Conservation (phyloP, 2,113 vertebrate species). For the Aegithalos caudatus region DNA sequence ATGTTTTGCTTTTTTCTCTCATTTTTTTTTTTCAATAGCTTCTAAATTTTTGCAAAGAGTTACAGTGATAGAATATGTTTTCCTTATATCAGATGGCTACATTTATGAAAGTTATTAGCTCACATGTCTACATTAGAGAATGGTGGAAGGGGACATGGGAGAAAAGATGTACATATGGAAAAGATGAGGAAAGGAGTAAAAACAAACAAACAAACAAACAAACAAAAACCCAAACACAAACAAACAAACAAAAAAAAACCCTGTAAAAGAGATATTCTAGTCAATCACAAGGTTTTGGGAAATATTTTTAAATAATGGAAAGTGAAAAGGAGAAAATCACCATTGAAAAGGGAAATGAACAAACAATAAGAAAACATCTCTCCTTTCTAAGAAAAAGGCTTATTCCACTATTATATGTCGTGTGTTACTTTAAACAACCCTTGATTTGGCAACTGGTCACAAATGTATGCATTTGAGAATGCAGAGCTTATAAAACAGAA, state of each 20-base stretch:
- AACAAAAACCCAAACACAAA: too few relatives aligned
- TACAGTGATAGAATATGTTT: background rate
- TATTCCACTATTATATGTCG: background rate
- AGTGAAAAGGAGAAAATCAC: background rate
- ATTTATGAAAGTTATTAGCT: background rate
- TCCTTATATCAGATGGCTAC: background rate
- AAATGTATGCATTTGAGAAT: background rate
- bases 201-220: background rate
- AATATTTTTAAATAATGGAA: background rate
- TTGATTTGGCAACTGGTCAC: background rate
- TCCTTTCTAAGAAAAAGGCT: background rate
- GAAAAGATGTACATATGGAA: background rate
- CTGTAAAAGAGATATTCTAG: background rate
- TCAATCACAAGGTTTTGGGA: background rate
- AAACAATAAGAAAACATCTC: background rate
- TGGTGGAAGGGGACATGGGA: background rate
- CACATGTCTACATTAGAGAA: background rate
- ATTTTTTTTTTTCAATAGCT: background rate
- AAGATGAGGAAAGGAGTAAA: background rate
- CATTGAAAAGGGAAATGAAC: background rate
- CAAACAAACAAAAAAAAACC: background rate
- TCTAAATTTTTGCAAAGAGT: background rate
- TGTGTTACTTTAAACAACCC: background rate
- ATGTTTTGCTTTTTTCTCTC: background rate
- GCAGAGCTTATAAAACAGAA: background rate